These are phyloP conservation scores for Akabosia matsudoensis DNA, from an alignment of 1,140 invertebrate genomes.

Conservation along the genomic window DNA sequence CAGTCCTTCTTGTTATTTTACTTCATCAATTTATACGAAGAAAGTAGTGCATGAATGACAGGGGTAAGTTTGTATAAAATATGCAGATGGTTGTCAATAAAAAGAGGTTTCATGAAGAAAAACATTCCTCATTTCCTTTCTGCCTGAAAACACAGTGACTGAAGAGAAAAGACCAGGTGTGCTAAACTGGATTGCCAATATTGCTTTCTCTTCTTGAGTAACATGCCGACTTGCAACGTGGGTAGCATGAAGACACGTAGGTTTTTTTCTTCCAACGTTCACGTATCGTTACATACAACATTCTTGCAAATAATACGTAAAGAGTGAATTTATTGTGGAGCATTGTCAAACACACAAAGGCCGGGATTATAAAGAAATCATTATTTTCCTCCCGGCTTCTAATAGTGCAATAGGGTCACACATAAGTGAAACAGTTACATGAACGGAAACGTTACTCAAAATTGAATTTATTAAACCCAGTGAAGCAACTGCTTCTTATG, in stretches of 20 bases:
- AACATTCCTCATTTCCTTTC: not conserved
- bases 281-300: too few species aligned
- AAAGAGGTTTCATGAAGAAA: not conserved
- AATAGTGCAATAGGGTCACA: not conserved
- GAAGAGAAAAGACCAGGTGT: not conserved
- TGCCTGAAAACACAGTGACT: not conserved
- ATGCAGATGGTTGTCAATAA: conserved; percentile 12
- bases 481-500: too few species aligned
- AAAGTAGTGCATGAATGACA: not conserved
- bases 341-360: too few species aligned
- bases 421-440: not conserved
- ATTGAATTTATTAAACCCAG: too few species aligned
- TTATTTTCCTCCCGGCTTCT: not conserved
- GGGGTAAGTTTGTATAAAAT: conserved; percentile 5
- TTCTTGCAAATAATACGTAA: too few species aligned
- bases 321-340: too few species aligned
- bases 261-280: too few species aligned
- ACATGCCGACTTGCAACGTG: too few species aligned
- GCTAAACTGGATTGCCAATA: not conserved
- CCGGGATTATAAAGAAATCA: too few species aligned
- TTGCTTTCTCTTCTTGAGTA: not conserved
- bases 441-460: not conserved
- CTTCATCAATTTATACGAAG: not conserved
- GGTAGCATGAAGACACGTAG: too few species aligned
- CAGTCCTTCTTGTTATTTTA: not conserved